A percentile compares a stretch with the other conserved stretches of the same genome.
These are phyloP conservation scores for Scolopax bukidnonensis DNA, from an alignment of 2,797 vertebrate genomes.

Conservation along the genomic window DNA sequence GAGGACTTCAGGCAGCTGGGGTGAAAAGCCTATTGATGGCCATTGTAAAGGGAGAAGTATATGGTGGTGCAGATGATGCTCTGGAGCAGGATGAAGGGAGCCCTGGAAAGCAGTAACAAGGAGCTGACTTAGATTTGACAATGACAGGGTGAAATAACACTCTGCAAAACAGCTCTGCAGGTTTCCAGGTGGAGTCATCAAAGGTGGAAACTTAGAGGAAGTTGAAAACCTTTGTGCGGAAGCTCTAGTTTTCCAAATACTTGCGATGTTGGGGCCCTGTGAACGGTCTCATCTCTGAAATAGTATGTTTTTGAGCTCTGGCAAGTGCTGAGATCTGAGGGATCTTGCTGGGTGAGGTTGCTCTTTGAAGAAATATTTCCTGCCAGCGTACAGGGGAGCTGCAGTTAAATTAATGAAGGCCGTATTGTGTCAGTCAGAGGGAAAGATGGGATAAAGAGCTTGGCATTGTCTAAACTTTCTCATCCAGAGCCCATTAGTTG, in stretches of 20 bases:
- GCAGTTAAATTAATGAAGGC: constrained; percentile 38
- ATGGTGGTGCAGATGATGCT: neutral
- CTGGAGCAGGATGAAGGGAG: neutral
- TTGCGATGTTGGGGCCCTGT: neutral
- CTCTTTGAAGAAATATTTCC: constrained; percentile 54
- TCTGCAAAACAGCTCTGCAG: neutral
- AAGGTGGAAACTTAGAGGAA: neutral
- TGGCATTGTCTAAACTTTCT: constrained; percentile 16
- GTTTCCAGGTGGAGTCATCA: neutral
- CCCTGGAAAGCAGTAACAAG: neutral
- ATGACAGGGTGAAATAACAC: neutral
- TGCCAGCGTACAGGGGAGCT: constrained; percentile 14
- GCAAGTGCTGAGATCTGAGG: constrained; percentile 46
- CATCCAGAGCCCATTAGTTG: constrained; percentile 19
- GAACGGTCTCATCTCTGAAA: neutral
- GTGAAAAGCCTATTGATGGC: neutral
- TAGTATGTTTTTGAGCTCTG: constrained; percentile 9
- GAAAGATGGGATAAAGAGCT: constrained; percentile 5
- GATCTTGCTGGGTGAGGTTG: constrained; percentile 30
- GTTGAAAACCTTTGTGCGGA: neutral
- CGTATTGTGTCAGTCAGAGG: neutral
- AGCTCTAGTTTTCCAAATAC: neutral
- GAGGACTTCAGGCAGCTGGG: neutral
- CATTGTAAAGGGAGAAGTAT: neutral
- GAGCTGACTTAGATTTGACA: neutral